Base-by-base conservation (phyloP, 2,888 invertebrate genomes). In the Torymus texanus region DNA sequence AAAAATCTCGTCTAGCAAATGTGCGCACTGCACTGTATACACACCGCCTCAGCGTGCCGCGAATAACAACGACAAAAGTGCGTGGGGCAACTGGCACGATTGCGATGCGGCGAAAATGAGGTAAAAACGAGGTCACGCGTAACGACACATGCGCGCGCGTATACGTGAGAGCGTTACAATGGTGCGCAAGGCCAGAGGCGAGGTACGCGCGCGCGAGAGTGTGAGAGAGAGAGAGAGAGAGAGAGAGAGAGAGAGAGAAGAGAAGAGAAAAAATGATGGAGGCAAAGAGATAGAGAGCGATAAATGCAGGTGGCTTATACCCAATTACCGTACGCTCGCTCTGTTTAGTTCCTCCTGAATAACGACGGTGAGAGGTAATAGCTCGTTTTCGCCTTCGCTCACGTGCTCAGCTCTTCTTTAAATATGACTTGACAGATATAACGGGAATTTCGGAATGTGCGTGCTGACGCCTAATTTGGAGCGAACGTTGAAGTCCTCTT, bases 81-180 rank as follows among this genome's bases (percentile, higher is more conserved):
- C 62, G 75, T 68, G 56, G 13, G 67, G 29, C 51, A 14, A 51
- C 65, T 11, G 2, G 62, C 55, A 50, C 41, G 10, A 53, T 59
- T 24, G 11, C 10, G 24, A 21, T n/a, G 58, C 41, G 16, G 63
- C 61, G 59, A 65, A 70, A 79, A 74, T 70, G 74, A 79, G 74
- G 63, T 74, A 65, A 74, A 74, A 79, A 75, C 70, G 79, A 70
- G 79, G 75, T 75, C 79, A 56, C 55, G 53, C 71, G 51, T 59
- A 71, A 70, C 51, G n/a, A 76, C 70, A 50, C 24, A 41, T 41
- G 41, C 41, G 8, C 41, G 55, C 58, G 55, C 58, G 14, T 56
- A 14, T 56, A 56, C 41, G 41, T 41, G 41, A 41, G 59, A 41
- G 61, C 21, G 21, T 74, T 56, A 58, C 65, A 68, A 67, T 53